phyloP scores from a whole-genome alignment of 2,113 vertebrate genomes.

The Ondatra zibethicus region DNA sequence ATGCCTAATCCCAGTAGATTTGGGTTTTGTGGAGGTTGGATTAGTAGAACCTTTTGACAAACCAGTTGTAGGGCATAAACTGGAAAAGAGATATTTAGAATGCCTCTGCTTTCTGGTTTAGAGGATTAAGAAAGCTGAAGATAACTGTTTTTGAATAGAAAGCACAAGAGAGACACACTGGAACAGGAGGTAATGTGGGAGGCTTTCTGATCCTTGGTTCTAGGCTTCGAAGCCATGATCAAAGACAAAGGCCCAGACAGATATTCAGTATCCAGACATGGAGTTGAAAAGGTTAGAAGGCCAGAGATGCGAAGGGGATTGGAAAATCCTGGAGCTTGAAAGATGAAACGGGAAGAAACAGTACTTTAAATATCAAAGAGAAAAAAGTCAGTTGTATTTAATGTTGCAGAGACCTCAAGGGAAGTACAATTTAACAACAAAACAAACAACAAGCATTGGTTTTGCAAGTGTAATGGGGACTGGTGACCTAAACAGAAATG shows the following conservation, averaged over 20 bases:
- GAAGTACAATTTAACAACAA: neutral
- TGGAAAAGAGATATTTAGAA: neutral
- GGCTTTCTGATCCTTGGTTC: slow-evolving; percentile 35
- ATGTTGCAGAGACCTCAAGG: neutral
- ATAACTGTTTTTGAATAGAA: slow-evolving; percentile 29
- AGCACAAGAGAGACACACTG: neutral
- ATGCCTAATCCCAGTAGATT: neutral
- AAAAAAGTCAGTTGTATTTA: neutral
- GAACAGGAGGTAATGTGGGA: neutral
- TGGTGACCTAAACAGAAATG: neutral
- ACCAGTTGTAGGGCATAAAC: neutral
- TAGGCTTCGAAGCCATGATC: slow-evolving; percentile 9
- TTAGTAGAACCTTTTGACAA: neutral
- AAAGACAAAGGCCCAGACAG: slow-evolving; percentile 5
- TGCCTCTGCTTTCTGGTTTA: neutral
- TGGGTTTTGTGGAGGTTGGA: neutral
- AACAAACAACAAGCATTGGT: neutral
- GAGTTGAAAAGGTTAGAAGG: neutral
- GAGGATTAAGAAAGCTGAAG: neutral
- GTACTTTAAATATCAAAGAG: neutral
- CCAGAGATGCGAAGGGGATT: neutral
- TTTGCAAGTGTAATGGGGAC: neutral
- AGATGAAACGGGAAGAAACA: neutral
- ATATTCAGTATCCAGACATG: neutral
- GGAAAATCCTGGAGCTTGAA: neutral